phyloP scores from a whole-genome alignment of 1,140 invertebrate genomes.

The Sinonovacula constricta region DNA sequence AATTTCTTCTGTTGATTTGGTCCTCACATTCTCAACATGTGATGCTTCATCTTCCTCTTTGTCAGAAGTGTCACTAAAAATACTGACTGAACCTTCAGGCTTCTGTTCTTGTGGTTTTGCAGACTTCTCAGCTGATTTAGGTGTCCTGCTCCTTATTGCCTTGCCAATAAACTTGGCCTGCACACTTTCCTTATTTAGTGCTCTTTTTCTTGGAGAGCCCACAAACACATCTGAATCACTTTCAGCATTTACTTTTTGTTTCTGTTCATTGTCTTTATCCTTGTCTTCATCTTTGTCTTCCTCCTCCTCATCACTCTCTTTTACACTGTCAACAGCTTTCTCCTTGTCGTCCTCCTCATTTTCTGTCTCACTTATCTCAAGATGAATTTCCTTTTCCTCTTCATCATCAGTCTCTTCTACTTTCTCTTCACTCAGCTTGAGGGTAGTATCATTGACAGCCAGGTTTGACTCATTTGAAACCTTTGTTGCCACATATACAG shows the following conservation, averaged over 20 bases:
- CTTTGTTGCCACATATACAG: too few species aligned
- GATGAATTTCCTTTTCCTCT: too few species aligned
- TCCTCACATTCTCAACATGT: not conserved
- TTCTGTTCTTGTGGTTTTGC: not conserved
- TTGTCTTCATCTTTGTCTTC: not conserved
- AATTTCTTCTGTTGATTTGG: slow-evolving; percentile 45
- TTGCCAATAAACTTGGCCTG: slow-evolving; percentile 33
- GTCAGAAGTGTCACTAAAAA: slow-evolving; percentile 8
- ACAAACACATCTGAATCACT: slow-evolving; percentile 27
- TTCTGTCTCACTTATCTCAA: not conserved
- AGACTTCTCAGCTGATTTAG: not conserved
- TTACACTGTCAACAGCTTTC: not conserved
- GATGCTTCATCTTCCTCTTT: not conserved
- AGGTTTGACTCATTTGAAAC: too few species aligned
- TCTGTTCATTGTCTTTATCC: not conserved
- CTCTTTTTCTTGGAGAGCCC: slow-evolving; percentile 1
- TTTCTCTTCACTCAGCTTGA: too few species aligned
- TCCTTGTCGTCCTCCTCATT: not conserved
- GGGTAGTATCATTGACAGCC: too few species aligned
- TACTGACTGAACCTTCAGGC: slow-evolving; percentile 3
- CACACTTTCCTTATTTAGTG: not conserved
- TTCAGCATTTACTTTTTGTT: not conserved
- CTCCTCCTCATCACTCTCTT: not conserved
- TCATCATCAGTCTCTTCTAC: too few species aligned
- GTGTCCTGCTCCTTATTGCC: slow-evolving; percentile 13